Evolutionary conservation across 2,888 invertebrate genomes (phyloP).

Genomic region (Gryllus longicercus): DNA sequence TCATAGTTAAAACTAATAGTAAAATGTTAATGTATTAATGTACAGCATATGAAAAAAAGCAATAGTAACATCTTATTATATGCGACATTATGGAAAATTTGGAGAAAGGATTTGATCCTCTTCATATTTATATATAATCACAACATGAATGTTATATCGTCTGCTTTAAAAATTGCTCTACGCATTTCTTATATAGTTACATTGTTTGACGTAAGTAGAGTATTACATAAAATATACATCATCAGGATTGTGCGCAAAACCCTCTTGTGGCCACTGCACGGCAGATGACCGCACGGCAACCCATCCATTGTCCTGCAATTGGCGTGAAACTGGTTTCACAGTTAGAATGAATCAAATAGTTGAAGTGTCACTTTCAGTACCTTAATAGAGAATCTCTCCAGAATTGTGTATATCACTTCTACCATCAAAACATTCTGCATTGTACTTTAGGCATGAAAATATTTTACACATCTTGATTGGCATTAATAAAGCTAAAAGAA

Average conservation of each 20-base stretch:
- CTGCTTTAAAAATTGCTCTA: conserved; percentile 8
- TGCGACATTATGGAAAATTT: background rate
- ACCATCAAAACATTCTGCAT: no score
- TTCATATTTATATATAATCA: background rate
- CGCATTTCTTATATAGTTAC: conserved; percentile 17
- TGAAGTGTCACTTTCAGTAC: no score
- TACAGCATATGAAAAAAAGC: background rate
- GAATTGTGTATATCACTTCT: no score
- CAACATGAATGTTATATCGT: background rate
- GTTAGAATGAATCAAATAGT: no score
- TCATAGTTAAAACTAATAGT: conserved; percentile 1
- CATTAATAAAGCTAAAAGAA: no score
- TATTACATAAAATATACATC: conserved; percentile 11
- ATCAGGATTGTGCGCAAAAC: background rate
- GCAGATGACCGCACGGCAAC: no score
- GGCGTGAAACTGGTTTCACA: no score
- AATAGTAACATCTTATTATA: background rate
- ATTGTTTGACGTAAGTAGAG: background rate
- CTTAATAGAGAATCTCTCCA: no score
- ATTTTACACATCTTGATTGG: no score
- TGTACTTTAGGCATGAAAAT: no score
- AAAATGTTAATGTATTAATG: conserved; percentile 17
- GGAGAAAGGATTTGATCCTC: background rate
- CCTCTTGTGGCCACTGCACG: no score
- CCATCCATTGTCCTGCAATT: no score